phyloP scores from a whole-genome alignment of 1,140 invertebrate species.

The Meloidogyne chitwoodi region DNA sequence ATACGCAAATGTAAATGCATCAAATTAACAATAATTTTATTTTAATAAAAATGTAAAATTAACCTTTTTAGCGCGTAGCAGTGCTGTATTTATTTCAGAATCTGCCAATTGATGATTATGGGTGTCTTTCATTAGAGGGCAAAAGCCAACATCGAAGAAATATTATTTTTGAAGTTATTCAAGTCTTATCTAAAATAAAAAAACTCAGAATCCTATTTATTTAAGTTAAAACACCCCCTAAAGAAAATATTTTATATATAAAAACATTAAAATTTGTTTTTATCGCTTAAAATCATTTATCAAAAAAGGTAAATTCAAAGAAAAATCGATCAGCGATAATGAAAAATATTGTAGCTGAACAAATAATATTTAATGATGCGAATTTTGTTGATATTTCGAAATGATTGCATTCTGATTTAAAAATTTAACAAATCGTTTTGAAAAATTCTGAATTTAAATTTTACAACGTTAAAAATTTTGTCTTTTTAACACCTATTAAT shows the following conservation, averaged over 20 bases:
- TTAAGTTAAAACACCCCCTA: too few relatives aligned
- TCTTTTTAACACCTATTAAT: not conserved
- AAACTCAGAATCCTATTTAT: too few relatives aligned
- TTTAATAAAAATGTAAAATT: slow-evolving; percentile 8
- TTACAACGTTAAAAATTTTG: too few relatives aligned
- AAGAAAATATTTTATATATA: too few relatives aligned
- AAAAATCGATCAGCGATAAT: too few relatives aligned
- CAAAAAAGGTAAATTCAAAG: too few relatives aligned
- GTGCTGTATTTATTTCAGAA: slow-evolving; percentile 37
- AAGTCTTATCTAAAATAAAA: not conserved
- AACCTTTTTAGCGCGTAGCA: slow-evolving; percentile 49
- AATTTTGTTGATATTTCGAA: not conserved
- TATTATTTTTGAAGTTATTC: not conserved
- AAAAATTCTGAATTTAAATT: not conserved
- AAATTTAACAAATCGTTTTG: not conserved
- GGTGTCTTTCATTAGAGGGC: slow-evolving; percentile 29
- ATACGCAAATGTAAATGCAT: slow-evolving; percentile 8
- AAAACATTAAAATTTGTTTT: too few relatives aligned
- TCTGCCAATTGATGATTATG: slow-evolving; percentile 15
- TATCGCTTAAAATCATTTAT: too few relatives aligned
- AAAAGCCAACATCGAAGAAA: slow-evolving; percentile 29
- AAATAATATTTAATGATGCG: too few relatives aligned
- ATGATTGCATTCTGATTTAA: not conserved
- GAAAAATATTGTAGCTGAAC: too few relatives aligned
- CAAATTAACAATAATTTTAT: slow-evolving; percentile 3